These are phyloP conservation scores for Phenganax subtilis DNA, from an alignment of 92 coral and sea anemone species.

Conservation along the genomic window DNA sequence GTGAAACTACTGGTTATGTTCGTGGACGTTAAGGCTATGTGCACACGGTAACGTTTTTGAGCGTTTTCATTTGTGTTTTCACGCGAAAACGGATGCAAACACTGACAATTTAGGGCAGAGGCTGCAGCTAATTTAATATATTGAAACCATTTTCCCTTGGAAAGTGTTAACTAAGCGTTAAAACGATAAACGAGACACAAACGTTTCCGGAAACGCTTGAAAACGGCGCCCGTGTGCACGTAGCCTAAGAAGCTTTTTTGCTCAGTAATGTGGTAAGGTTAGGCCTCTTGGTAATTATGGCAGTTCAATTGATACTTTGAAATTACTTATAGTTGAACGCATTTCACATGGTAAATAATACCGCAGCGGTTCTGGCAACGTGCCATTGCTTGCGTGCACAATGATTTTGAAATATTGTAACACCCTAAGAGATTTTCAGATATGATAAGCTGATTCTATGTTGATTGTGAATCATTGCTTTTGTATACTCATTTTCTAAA, in stretches of 20 bases:
- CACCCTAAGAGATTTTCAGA: conserved; percentile 10
- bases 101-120: no score
- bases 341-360: background rate
- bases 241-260: no score
- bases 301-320: background rate
- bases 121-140: no score
- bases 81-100: no score
- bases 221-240: no score
- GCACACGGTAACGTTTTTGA: background rate
- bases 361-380: background rate
- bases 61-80: background rate
- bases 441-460: background rate
- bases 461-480: conserved; percentile 7
- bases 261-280: no score
- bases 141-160: no score
- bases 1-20: background rate
- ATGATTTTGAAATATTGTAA: background rate
- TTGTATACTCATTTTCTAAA: conserved; percentile 18
- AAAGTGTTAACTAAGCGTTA: no score
- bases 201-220: no score
- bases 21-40: no score
- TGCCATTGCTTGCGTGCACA: background rate
- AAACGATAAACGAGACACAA: no score
- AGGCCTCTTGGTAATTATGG: no score
- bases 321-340: background rate